These are phyloP conservation scores for Galaxias olidus DNA, from an alignment of 2,797 vertebrate genomes.

Conservation along the genomic window DNA sequence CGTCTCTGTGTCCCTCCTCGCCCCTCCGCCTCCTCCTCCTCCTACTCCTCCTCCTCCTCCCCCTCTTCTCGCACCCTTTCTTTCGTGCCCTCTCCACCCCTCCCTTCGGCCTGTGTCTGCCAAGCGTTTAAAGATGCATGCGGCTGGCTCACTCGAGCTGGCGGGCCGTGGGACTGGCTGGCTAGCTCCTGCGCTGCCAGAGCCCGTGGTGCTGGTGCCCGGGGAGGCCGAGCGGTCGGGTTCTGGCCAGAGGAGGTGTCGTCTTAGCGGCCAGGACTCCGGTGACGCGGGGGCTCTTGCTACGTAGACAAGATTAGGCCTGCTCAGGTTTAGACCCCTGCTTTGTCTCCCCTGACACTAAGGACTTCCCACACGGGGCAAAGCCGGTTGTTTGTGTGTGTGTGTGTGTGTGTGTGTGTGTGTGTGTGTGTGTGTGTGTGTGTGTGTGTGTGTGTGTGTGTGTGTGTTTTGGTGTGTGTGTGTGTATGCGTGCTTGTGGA, in stretches of 20 bases:
- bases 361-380: slow-evolving; percentile 53
- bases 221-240: slow-evolving; percentile 46
- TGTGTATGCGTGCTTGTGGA: slow-evolving; percentile 2
- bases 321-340: slow-evolving; percentile 65
- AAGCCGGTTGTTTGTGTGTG: slow-evolving; percentile 39
- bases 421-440: slow-evolving; percentile 14
- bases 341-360: slow-evolving; percentile 65
- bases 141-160: slow-evolving; percentile 30
- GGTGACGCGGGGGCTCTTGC: slow-evolving; percentile 55
- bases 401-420: slow-evolving; percentile 18
- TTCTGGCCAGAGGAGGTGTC: slow-evolving; percentile 61
- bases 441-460: not conserved
- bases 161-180: slow-evolving; percentile 29
- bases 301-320: slow-evolving; percentile 67
- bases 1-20: slow-evolving; percentile 18
- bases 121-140: slow-evolving; percentile 54
- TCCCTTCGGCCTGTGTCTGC: slow-evolving; percentile 30
- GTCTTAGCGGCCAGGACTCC: slow-evolving; percentile 53
- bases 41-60: slow-evolving; percentile 25
- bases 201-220: slow-evolving; percentile 37
- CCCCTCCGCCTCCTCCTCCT: slow-evolving; percentile 43
- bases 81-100: slow-evolving; percentile 22
- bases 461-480: slow-evolving; percentile 5
- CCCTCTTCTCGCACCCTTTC: slow-evolving; percentile 5
- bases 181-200: slow-evolving; percentile 28